phyloP scores from a whole-genome alignment of 92 coral and sea anemone species.

The Heteractis magnifica region DNA sequence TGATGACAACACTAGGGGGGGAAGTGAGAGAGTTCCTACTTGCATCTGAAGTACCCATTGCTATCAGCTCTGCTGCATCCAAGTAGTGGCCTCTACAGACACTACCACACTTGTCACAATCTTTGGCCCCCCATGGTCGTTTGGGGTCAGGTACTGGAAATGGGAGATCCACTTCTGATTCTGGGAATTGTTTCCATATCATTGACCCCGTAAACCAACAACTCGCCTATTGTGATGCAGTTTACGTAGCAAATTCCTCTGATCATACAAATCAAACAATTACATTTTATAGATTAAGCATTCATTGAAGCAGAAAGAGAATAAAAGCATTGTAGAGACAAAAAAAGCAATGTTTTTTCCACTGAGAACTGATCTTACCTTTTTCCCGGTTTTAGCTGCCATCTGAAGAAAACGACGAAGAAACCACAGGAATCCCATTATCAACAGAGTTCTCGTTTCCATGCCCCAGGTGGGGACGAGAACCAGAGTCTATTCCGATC shows the following conservation, averaged over 20 bases:
- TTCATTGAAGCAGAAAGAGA: background rate
- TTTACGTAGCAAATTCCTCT: background rate
- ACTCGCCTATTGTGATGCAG: background rate
- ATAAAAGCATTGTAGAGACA: background rate
- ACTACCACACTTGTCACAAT: slow-evolving; percentile 44
- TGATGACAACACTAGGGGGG: slow-evolving; percentile 46
- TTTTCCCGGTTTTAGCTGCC: background rate
- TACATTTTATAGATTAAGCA: background rate
- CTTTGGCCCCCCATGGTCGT: slow-evolving; percentile 45
- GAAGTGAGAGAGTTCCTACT: slow-evolving; percentile 8
- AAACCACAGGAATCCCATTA: background rate
- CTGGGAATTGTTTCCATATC: no score
- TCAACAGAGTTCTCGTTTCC: background rate
- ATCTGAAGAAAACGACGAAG: background rate
- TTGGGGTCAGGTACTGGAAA: slow-evolving; percentile 48
- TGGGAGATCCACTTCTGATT: background rate
- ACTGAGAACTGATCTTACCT: background rate
- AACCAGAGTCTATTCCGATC: no score
- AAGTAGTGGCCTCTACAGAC: slow-evolving; percentile 42
- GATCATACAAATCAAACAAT: background rate
- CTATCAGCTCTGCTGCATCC: slow-evolving; percentile 34
- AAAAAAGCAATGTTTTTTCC: background rate
- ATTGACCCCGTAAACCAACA: no score
- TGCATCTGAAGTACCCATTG: background rate
- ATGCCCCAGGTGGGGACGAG: background rate